Percentiles rank a stretch among this genome's conserved stretches.
These are phyloP conservation scores for Aphelinus certus DNA, from an alignment of 1,140 invertebrate genomes.

Conservation along the genomic window DNA sequence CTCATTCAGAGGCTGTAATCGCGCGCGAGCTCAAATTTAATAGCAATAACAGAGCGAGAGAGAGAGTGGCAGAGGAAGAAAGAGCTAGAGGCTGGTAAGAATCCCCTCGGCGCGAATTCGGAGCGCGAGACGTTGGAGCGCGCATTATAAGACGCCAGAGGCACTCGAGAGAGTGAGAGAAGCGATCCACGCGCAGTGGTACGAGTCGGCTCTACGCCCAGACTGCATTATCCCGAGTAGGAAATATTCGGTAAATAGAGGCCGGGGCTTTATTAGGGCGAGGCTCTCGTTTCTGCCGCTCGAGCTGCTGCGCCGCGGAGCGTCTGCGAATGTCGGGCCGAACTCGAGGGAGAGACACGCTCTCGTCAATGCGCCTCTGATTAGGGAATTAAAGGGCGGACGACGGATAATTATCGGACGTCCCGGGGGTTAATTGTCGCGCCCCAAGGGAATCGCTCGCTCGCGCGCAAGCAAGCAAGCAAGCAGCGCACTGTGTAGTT, in stretches of 20 bases:
- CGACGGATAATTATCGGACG: constrained; percentile 32
- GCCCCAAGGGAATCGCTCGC: constrained; percentile 18
- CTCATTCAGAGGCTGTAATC: no score
- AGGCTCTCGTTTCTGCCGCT: no score
- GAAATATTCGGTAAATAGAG: constrained; percentile 34
- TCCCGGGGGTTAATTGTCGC: constrained; percentile 37
- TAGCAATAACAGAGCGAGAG: no score
- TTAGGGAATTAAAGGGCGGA: constrained; percentile 40
- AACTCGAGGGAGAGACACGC: constrained; percentile 1
- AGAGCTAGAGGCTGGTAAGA: no score
- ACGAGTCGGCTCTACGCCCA: background rate
- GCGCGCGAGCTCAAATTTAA: no score
- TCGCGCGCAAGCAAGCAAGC: background rate
- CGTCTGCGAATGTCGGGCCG: background rate
- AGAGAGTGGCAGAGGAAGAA: no score
- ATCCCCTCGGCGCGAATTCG: background rate
- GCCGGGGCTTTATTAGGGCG: background rate
- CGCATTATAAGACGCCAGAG: background rate
- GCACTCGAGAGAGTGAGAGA: background rate
- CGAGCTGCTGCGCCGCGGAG: no score
- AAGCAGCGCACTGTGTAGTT: no score
- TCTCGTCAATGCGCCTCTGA: constrained; percentile 33
- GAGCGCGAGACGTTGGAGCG: background rate
- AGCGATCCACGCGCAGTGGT: background rate
- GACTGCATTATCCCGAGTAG: constrained; percentile 16